These are phyloP conservation scores for Microctenopoma stevenorrisi DNA, from an alignment of 2,797 vertebrate genomes.

Conservation along the genomic window DNA sequence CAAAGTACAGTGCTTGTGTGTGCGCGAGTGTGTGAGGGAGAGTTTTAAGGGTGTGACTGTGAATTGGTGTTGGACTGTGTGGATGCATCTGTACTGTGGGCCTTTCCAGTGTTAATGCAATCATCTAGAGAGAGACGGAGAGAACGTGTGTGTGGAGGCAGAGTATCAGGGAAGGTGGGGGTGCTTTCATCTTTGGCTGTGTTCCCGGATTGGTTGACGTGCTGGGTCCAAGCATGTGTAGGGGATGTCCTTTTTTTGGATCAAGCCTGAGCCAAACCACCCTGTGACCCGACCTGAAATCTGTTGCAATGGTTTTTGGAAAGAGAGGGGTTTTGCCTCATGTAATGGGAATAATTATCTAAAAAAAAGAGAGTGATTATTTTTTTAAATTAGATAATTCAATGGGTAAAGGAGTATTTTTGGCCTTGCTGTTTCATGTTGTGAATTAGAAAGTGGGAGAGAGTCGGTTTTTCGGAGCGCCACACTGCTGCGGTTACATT, in stretches of 20 bases:
- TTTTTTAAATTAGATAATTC: slow-evolving; percentile 73
- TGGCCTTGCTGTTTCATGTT: slow-evolving; percentile 81
- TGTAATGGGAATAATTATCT: slow-evolving; percentile 57
- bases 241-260: slow-evolving; percentile 43
- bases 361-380: slow-evolving; percentile 63
- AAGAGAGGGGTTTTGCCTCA: slow-evolving; percentile 20
- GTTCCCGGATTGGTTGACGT: slow-evolving; percentile 29
- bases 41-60: slow-evolving; percentile 56
- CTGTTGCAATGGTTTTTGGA: slow-evolving; percentile 22
- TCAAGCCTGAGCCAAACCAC: slow-evolving; percentile 16
- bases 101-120: slow-evolving; percentile 99
- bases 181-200: slow-evolving; percentile 22
- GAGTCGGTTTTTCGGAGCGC: slow-evolving; percentile 79
- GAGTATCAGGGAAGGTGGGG: slow-evolving; percentile 46
- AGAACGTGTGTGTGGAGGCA: slow-evolving; percentile 37
- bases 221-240: slow-evolving; percentile 48
- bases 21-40: slow-evolving; percentile 69
- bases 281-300: slow-evolving; percentile 40
- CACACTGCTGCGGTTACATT: slow-evolving; percentile 87
- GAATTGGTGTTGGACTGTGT: slow-evolving; percentile 79
- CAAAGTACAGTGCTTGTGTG: slow-evolving; percentile 86
- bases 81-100: slow-evolving; percentile 82
- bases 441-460: slow-evolving; percentile 73
- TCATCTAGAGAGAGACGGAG: slow-evolving; percentile 78
- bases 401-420: slow-evolving; percentile 76